A percentile compares a stretch with the other conserved stretches of the same genome.
phyloP scores from a whole-genome alignment of 2,113 vertebrate genomes.

The Scophthalmus maximus region DNA sequence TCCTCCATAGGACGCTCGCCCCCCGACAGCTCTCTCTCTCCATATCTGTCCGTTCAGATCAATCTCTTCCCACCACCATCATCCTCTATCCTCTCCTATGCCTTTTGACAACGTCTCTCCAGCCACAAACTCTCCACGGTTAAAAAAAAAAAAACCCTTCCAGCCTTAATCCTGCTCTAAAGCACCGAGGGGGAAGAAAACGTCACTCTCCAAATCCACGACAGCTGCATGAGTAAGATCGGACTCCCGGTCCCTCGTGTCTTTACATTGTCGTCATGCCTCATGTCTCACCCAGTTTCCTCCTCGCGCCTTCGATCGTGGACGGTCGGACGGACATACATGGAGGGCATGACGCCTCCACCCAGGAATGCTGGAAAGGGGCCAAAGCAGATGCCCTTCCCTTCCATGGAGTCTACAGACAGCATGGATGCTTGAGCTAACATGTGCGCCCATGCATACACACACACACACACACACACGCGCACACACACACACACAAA shows the following conservation, averaged over 20 bases:
- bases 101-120: slow-evolving; percentile 28
- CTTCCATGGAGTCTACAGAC: slow-evolving; percentile 25
- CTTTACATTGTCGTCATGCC: slow-evolving; percentile 28
- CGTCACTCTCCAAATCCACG: slow-evolving; percentile 48
- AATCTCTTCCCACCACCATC: slow-evolving; percentile 26
- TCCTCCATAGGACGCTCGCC: no score
- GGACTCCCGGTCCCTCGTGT: background rate
- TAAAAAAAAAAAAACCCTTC: slow-evolving; percentile 18
- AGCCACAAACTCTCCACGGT: slow-evolving; percentile 28
- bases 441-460: background rate
- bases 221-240: slow-evolving; percentile 60
- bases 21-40: slow-evolving; percentile 57
- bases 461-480: slow-evolving; percentile 31
- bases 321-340: slow-evolving; percentile 11
- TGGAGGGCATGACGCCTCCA: slow-evolving; percentile 19
- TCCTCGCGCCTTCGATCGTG: slow-evolving; percentile 38
- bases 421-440: slow-evolving; percentile 19
- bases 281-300: slow-evolving; percentile 14
- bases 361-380: slow-evolving; percentile 54
- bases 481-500: slow-evolving; percentile 18
- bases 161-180: slow-evolving; percentile 36
- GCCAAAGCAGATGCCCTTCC: slow-evolving; percentile 48
- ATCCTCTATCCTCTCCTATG: slow-evolving; percentile 12
- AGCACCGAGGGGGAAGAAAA: slow-evolving; percentile 30
- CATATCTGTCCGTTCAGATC: slow-evolving; percentile 46